Evolutionary conservation across 2,113 vertebrate species (phyloP).

Genomic region (Menura novaehollandiae): DNA sequence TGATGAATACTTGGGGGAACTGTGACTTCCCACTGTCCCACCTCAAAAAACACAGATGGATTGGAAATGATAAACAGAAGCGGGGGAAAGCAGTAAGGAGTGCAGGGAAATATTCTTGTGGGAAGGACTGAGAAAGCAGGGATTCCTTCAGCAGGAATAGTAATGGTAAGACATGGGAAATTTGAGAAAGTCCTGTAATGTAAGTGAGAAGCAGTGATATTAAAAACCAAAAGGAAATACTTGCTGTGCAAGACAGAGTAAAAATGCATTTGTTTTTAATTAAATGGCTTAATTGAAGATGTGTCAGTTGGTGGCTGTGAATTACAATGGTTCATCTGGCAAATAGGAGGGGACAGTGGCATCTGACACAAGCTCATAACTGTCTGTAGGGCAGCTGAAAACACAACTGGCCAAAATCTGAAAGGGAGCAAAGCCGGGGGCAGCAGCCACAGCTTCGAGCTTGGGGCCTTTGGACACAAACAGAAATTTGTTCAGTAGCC

Average conservation of each 20-base stretch:
- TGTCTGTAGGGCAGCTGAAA: background rate
- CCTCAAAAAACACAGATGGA: background rate
- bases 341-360: background rate
- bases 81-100: background rate
- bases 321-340: background rate
- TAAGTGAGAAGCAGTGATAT: background rate
- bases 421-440: background rate
- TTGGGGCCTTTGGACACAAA: fast-evolving
- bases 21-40: background rate
- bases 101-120: background rate
- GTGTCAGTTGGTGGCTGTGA: background rate
- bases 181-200: background rate
- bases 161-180: background rate
- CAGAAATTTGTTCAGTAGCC: no score
- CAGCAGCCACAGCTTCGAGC: background rate
- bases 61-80: background rate
- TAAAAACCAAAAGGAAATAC: background rate
- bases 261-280: background rate
- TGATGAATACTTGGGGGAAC: background rate
- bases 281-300: background rate
- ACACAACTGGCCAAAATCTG: background rate
- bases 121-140: background rate
- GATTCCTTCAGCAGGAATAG: background rate
- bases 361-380: background rate
- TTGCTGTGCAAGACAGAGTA: background rate